A percentile compares a stretch with the other conserved stretches of the same genome.
phyloP scores from a whole-genome alignment of 2,888 invertebrate species.

The Boloria selene region DNA sequence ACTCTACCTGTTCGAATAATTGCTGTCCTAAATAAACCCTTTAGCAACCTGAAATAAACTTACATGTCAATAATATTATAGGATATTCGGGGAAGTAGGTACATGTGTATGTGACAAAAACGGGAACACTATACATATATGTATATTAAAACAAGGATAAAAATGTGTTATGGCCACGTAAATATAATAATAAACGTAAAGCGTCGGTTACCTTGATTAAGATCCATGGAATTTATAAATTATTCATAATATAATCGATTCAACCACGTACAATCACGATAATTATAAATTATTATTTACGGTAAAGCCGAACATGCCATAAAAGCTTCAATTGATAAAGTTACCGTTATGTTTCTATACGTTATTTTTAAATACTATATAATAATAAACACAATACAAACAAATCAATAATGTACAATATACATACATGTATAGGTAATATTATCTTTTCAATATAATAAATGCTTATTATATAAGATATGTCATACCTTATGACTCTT shows the following conservation, averaged over 20 bases:
- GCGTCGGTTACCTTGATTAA: slow-evolving; percentile 27
- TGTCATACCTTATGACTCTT: too few relatives aligned
- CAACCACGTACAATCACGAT: slow-evolving; percentile 26
- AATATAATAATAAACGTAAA: neutral
- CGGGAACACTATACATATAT: too few relatives aligned
- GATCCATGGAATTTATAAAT: slow-evolving; percentile 33
- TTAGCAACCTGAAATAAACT: slow-evolving; percentile 10
- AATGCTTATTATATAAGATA: neutral
- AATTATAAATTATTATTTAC: slow-evolving; percentile 36
- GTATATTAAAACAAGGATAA: too few relatives aligned
- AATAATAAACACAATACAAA: too few relatives aligned
- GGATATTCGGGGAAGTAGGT: too few relatives aligned
- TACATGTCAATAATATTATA: slow-evolving; percentile 3
- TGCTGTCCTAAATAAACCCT: slow-evolving; percentile 39
- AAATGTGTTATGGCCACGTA: neutral
- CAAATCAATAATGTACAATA: too few relatives aligned
- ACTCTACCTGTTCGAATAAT: slow-evolving; percentile 54
- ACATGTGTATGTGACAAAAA: too few relatives aligned
- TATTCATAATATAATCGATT: slow-evolving; percentile 33
- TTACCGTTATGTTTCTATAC: neutral
- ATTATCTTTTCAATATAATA: too few relatives aligned
- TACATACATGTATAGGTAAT: too few relatives aligned
- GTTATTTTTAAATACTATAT: too few relatives aligned
- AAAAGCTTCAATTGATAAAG: slow-evolving; percentile 11
- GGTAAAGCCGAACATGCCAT: slow-evolving; percentile 20